Conservation (phyloP, 2,888 invertebrate genomes). For the Reticulitermes lucifugus region DNA sequence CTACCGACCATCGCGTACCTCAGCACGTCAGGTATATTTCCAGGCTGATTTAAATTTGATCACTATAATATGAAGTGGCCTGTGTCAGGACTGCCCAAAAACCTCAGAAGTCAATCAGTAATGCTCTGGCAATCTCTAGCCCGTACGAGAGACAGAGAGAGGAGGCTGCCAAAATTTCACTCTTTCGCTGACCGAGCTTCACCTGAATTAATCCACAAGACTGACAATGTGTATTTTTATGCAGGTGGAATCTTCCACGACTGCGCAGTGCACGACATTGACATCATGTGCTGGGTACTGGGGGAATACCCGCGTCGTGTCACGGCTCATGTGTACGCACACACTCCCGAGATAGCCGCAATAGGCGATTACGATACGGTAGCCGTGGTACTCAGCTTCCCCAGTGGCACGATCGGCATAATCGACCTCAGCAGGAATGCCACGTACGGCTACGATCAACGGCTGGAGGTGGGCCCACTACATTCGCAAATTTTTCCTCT, state of each 20-base stretch:
- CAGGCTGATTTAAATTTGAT: no score
- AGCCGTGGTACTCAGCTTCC: constrained; percentile 70
- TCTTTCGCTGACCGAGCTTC: no score
- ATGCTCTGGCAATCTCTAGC: no score
- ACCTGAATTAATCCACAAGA: no score
- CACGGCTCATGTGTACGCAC: constrained; percentile 66
- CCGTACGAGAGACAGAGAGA: no score
- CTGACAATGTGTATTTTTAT: no score
- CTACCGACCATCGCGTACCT: constrained; percentile 73
- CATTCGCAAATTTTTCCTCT: no score
- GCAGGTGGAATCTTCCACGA: constrained; percentile 77
- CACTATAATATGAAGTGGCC: no score
- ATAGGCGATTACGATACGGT: constrained; percentile 75
- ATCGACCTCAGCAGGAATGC: constrained; percentile 74
- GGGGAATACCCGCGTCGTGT: constrained; percentile 73
- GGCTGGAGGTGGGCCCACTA: constrained; percentile 67
- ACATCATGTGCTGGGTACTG: constrained; percentile 73
- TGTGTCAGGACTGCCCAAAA: no score
- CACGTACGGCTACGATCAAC: constrained; percentile 76
- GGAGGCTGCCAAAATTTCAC: no score
- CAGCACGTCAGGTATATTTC: constrained; percentile 66
- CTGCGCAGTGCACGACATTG: constrained; percentile 77
- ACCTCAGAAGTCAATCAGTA: no score
- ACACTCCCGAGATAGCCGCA: constrained; percentile 71
- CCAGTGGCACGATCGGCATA: constrained; percentile 72